Percentiles rank a stretch among this genome's conserved stretches.
Evolutionary conservation across 2,888 invertebrate species (phyloP).

Genomic region (Clusia tigrina): DNA sequence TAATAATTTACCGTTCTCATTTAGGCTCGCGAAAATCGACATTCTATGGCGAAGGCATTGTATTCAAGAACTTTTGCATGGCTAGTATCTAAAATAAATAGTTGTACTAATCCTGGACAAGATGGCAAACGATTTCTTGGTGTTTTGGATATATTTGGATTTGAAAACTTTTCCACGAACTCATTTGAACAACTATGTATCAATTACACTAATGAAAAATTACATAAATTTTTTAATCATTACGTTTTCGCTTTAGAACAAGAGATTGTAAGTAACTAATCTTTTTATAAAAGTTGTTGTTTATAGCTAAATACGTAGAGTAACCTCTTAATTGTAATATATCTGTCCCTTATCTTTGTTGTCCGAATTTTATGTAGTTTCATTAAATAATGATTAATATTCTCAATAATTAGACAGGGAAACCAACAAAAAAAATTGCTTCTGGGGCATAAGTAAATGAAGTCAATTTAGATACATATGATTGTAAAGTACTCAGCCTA

Average conservation of each 20-base stretch:
- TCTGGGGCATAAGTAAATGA: too few species aligned
- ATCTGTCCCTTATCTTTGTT: too few species aligned
- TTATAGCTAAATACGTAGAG: too few species aligned
- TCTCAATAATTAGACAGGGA: too few species aligned
- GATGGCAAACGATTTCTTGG: conserved; percentile 82
- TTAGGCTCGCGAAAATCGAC: conserved; percentile 86
- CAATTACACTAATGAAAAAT: conserved; percentile 92
- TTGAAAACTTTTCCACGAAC: conserved; percentile 90
- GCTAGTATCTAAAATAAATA: conserved; percentile 92
- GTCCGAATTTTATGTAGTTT: too few species aligned
- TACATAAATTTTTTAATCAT: conserved; percentile 96
- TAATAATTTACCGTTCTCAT: conserved; percentile 20
- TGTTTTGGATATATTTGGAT: conserved; percentile 92
- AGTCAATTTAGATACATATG: too few species aligned
- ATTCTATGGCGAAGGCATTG: conserved; percentile 92
- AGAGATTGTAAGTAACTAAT: conserved; percentile 79
- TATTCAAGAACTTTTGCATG: conserved; percentile 91
- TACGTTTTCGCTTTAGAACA: conserved; percentile 95
- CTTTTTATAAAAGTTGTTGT: too few species aligned
- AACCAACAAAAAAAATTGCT: too few species aligned
- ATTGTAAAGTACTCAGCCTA: too few species aligned
- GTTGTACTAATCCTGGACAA: conserved; percentile 87
- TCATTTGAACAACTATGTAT: conserved; percentile 93
- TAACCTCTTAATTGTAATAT: too few species aligned
- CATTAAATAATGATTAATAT: too few species aligned